These are phyloP conservation scores for human DNA, from an alignment of 2,113 vertebrate species.

Conservation along the genomic window GRCh38 chr20:15777001-15777500, in stretches of 20 bases:
- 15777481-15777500: background rate
- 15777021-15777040: constrained; percentile 58
- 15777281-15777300: background rate
- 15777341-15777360: background rate
- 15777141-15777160: background rate
- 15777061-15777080: constrained; percentile 48
- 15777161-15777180: background rate
- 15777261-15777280: background rate
- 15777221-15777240: background rate
- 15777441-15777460: background rate
- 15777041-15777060: constrained; percentile 34
- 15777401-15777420: background rate
- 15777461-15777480: background rate
- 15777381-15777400: background rate
- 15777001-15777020: constrained; percentile 63
- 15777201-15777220: background rate
- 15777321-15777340: background rate
- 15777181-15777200: background rate
- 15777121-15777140: background rate
- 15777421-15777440: background rate
- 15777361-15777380: background rate
- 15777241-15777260: background rate
- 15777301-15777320: background rate
- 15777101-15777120: background rate
- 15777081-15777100: background rate